Percentiles rank a stretch among this genome's conserved stretches.
phyloP scores from a whole-genome alignment of 2,113 vertebrate species.

The Ceratotherium simum region DNA sequence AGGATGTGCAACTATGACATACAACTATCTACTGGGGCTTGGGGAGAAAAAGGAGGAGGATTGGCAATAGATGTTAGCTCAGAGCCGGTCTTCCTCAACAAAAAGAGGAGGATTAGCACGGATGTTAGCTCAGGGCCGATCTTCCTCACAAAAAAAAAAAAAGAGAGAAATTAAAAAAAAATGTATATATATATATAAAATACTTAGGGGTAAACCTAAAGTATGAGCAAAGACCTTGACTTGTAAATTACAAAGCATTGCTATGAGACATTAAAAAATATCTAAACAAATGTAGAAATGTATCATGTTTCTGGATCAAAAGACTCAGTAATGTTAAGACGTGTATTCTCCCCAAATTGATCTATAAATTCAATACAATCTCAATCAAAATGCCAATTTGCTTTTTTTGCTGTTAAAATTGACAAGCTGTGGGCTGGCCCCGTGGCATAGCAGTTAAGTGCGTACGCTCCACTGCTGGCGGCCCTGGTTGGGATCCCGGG shows the following conservation, averaged over 20 bases:
- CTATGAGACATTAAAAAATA: conserved; percentile 15
- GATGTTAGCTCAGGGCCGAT: no score
- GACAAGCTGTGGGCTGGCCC: background rate
- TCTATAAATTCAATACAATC: background rate
- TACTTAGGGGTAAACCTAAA: background rate
- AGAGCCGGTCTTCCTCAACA: no score
- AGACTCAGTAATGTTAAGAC: background rate
- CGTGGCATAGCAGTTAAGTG: no score
- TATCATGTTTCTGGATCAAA: background rate
- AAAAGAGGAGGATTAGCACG: no score
- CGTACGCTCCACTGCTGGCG: no score
- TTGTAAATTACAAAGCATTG: background rate
- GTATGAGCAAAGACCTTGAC: background rate
- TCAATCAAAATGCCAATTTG: background rate
- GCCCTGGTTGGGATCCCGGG: no score
- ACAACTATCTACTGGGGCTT: no score
- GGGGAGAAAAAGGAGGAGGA: no score
- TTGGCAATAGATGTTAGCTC: no score
- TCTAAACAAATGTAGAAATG: conserved; percentile 23
- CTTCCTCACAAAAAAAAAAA: no score
- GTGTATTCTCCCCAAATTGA: background rate
- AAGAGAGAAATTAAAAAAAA: no score
- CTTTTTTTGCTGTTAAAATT: background rate
- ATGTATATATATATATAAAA: background rate
- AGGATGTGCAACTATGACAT: no score